Percentiles rank a stretch among this genome's conserved stretches.
Evolutionary conservation across 2,888 invertebrate species (phyloP).

Genomic region (Agriopis aurantiaria): DNA sequence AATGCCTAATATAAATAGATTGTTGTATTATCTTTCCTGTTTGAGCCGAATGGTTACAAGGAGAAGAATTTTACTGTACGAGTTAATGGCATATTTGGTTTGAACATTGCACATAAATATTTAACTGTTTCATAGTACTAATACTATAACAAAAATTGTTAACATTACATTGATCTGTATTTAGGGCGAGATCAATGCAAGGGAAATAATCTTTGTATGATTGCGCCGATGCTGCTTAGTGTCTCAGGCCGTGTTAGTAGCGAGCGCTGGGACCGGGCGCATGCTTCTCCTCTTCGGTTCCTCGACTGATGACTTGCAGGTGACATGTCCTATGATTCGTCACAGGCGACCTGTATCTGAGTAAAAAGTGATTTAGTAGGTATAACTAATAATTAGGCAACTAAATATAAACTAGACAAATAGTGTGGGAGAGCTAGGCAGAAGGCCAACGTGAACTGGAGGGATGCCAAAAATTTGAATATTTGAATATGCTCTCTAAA

Average conservation of each 20-base stretch:
- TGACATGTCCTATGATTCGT: constrained; percentile 62
- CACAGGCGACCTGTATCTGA: constrained; percentile 69
- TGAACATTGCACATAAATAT: constrained; percentile 83
- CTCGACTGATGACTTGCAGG: constrained; percentile 62
- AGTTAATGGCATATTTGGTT: constrained; percentile 85
- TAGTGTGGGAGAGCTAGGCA: constrained; percentile 51
- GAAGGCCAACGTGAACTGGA: constrained; percentile 57
- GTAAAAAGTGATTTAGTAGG: constrained; percentile 53
- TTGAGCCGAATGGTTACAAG: constrained; percentile 81
- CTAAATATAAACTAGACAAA: constrained; percentile 52
- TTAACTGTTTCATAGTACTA: constrained; percentile 71
- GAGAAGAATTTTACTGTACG: constrained; percentile 74
- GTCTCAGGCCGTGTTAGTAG: constrained; percentile 60
- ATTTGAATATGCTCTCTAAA: constrained; percentile 41
- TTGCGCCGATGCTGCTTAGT: constrained; percentile 57
- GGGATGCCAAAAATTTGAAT: constrained; percentile 53
- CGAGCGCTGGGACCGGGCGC: constrained; percentile 54
- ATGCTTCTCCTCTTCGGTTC: constrained; percentile 53
- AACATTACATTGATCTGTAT: constrained; percentile 69
- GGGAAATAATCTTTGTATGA: constrained; percentile 73
- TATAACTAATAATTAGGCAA: constrained; percentile 49
- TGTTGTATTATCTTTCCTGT: constrained; percentile 79
- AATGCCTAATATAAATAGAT: constrained; percentile 83
- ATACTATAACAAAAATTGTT: constrained; percentile 73
- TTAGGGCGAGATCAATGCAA: constrained; percentile 81